Base-by-base conservation (phyloP, 2,888 invertebrate species). In the Plemyria rubiginata region DNA sequence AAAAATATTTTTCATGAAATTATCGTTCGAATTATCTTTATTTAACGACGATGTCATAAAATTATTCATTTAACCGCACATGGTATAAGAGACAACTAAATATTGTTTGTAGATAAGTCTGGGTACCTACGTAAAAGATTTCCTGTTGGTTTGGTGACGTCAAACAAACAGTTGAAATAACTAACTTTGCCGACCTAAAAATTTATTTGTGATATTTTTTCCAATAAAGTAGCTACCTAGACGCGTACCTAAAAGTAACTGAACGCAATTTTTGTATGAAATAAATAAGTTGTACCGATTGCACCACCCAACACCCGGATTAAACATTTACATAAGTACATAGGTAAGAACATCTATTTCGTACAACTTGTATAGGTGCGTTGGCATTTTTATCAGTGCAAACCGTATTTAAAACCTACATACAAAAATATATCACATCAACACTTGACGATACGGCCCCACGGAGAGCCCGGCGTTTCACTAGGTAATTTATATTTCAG, bases 401-500 rank as follows among this genome's bases (percentile, higher is more conserved):
- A 38, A 38, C 11, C 1, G 11, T 11, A 38, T 45, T 16, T 9
- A 16, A 45, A 16, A 45, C 16, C 11, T 16, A 8, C 2, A 16
- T 16, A 45, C 36, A 50, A n/a, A n/a, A n/a, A 58, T 54, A 51
- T 60, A 32, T 51, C 45, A 61, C 12, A 46, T 49, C 5, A 60
- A 51, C 54, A 54, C 56, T 16, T 55, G 5, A 49, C 12, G 28
- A 45, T 32, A 41, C 22, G 22, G 15, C 53, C 32, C 41, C 56
- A 40, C 36, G 46, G 7, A 22, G 52, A 49, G 50, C n/a, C 50
- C 16, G 52, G 59, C 53, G 60, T 56, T 60, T 49, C 43, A n/a
- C 48, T 51, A 51, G 32, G 32, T 57, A 50, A 60, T 62, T 55
- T 54, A 59, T 53, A 56, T 67, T 71, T 68, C 48, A 59, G 70